Evolutionary conservation across 2,113 vertebrate genomes (phyloP).

Genomic region (Labeo catla): DNA sequence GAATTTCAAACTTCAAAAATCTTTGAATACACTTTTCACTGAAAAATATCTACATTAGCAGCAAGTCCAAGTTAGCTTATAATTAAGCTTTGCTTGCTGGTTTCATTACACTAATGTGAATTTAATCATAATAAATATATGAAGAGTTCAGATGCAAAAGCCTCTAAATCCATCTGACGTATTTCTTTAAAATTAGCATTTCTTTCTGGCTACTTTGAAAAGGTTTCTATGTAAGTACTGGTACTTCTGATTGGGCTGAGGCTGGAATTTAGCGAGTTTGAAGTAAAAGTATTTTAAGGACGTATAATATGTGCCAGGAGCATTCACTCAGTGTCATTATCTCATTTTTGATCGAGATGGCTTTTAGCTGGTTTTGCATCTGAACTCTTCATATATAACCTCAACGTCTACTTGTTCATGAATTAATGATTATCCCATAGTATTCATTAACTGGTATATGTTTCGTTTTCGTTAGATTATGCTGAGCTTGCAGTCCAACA

Average conservation of each 20-base stretch:
- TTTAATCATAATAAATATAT: not conserved
- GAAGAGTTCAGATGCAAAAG: no score
- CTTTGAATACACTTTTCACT: not conserved
- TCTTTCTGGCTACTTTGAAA: no score
- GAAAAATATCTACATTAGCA: not conserved
- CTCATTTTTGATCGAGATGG: no score
- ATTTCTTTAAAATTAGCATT: no score
- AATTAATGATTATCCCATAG: conserved; percentile 15
- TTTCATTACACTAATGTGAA: not conserved
- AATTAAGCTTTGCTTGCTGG: not conserved
- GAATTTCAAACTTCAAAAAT: not conserved
- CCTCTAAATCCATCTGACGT: no score
- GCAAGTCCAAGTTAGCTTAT: not conserved
- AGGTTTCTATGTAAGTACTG: no score
- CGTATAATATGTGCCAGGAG: no score
- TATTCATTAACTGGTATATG: not conserved
- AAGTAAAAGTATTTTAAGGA: no score
- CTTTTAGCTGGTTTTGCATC: no score
- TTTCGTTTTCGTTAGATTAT: not conserved
- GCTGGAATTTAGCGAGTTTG: no score
- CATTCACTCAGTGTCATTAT: no score
- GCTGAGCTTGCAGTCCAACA: not conserved
- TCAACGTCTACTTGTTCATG: not conserved
- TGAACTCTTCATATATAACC: not conserved
- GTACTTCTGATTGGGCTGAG: no score